Percentiles rank a stretch among this genome's conserved stretches.
Evolutionary conservation across 2,113 vertebrate genomes (phyloP).

Genomic region (Smithornis capensis): DNA sequence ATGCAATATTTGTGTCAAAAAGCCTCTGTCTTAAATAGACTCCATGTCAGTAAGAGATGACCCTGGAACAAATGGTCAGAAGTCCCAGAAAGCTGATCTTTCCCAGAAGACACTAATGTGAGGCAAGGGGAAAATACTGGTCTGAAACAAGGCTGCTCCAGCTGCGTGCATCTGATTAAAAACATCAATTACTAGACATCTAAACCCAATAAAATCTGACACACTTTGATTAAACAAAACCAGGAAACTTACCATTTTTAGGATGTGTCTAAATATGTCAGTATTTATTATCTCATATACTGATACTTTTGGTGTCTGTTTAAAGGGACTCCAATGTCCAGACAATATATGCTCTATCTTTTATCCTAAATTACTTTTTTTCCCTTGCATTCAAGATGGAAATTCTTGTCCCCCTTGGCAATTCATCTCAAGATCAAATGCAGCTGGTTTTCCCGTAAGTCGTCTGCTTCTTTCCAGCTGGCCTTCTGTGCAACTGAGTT

Average conservation of each 20-base stretch:
- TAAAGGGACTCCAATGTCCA: background rate
- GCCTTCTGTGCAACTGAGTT: background rate
- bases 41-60: background rate
- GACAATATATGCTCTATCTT: background rate
- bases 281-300: background rate
- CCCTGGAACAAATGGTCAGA: conserved; percentile 12
- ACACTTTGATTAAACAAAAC: background rate
- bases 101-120: conserved; percentile 40
- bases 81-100: conserved; percentile 8
- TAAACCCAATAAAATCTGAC: background rate
- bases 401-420: background rate
- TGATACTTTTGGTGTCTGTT: background rate
- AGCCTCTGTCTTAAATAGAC: conserved; percentile 18
- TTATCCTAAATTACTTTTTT: background rate
- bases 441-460: background rate
- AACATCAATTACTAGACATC: background rate
- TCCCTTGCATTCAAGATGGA: background rate
- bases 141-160: background rate
- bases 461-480: background rate
- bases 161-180: conserved; percentile 9
- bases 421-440: background rate
- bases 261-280: background rate
- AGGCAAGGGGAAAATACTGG: conserved; percentile 19
- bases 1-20: background rate
- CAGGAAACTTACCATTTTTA: background rate